phyloP scores from a whole-genome alignment of 1,140 invertebrate genomes.

The Diuraphis noxia region DNA sequence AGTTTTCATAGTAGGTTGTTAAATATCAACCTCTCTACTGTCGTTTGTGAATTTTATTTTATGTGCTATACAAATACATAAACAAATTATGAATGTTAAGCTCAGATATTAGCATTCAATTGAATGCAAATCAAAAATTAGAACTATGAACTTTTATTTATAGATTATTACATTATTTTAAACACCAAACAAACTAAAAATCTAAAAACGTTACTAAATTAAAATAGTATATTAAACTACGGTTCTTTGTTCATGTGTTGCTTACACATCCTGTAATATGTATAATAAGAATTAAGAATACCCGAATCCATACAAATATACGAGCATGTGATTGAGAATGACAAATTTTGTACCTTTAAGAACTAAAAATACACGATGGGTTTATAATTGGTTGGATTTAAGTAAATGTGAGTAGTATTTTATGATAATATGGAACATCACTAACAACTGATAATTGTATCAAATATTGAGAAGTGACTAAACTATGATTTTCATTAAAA shows the following conservation, averaged over 20 bases:
- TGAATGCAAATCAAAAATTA: neutral
- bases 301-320: neutral
- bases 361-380: neutral
- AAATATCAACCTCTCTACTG: neutral
- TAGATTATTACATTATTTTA: neutral
- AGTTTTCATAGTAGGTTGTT: neutral
- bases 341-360: neutral
- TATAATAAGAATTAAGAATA: neutral
- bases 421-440: neutral
- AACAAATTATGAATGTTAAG: neutral
- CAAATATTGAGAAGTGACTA: too few species aligned
- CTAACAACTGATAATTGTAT: neutral
- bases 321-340: neutral
- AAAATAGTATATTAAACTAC: neutral
- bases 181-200: neutral
- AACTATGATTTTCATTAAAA: too few species aligned
- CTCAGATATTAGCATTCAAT: neutral
- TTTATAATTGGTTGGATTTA: neutral
- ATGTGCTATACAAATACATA: too few species aligned
- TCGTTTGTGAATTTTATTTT: neutral
- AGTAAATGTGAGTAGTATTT: neutral
- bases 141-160: neutral
- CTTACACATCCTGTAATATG: neutral
- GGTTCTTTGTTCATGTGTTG: neutral
- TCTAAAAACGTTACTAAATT: neutral